Evolutionary conservation across 2,888 invertebrate species (phyloP), one percentile per base, ranked within the genome.

Genomic region (Apamea crenata): DNA sequence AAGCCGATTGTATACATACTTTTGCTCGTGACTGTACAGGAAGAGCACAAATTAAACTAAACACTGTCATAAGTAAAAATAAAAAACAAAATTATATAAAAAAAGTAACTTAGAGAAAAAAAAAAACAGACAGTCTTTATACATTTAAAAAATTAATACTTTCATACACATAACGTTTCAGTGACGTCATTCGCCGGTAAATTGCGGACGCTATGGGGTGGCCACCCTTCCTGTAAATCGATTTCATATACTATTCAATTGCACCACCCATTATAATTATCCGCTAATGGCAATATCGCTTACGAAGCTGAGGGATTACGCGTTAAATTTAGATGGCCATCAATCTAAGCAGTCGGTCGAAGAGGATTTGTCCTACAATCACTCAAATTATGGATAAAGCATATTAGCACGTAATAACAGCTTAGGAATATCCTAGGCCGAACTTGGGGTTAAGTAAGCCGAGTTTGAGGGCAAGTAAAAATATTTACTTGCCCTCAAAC

Each of bases 291-390:
- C 47, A 78, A 47, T 68, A 74, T 82, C 47, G 82, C 75, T 68
- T 70, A 53, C 40, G 16, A 32, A 73, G 68, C 77, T 82, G 29
- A 68, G 53, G 71, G 84, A 82, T 85, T 85, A 85, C 21, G 12
- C 50, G 53, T 85, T 85, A 78, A 84, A 84, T 84, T 78, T 76
- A 84, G 78, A 85, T 85, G 82, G 59, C 47, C 85, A 82, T 77
- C 76, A 77, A 78, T 82, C 70, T 84, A 72, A 81, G 78, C 82
- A 76, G 82, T 53, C 61, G 65, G 71, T 74, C 61, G 32, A 69
- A 78, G 71, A 85, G 82, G 86, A 85, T 85, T 85, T 85, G 74
- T 76, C 56, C 50, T 74, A 63, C 47, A 63, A 75, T 78, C 74
- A 75, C 76, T 78, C 77, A 70, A 81, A 79, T 85, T 78, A 84